These are phyloP conservation scores for Nyctibius bracteatus DNA, from an alignment of 2,113 vertebrate species.

Conservation along the genomic window DNA sequence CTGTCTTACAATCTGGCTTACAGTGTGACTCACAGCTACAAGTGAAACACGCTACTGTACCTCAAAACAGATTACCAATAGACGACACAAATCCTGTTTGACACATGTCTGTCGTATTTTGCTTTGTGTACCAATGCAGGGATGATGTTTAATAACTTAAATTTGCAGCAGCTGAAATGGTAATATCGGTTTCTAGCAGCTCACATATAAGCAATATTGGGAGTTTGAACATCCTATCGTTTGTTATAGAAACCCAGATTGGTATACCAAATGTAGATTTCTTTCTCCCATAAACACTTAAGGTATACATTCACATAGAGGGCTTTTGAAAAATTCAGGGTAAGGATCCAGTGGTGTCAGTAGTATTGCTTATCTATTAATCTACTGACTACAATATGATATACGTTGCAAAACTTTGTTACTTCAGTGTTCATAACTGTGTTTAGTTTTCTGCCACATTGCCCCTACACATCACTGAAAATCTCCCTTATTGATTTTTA, in stretches of 20 bases:
- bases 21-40: not conserved
- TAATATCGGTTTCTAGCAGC: not conserved
- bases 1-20: not conserved
- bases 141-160: not conserved
- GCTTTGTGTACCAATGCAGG: not conserved
- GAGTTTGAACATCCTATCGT: not conserved
- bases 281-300: not conserved
- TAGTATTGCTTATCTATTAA: not conserved
- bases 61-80: not conserved
- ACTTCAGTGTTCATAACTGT: not conserved
- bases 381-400: not conserved
- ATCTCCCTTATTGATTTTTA: constrained; percentile 5
- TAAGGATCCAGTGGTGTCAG: not conserved
- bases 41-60: not conserved
- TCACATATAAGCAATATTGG: not conserved
- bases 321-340: not conserved
- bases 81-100: not conserved
- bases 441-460: not conserved
- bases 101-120: not conserved
- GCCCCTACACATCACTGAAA: not conserved
- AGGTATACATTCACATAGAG: not conserved
- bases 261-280: not conserved
- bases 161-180: not conserved
- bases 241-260: not conserved
- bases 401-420: not conserved